Conservation (phyloP, 2,797 vertebrate genomes). For the Brachyrhaphis roseni region DNA sequence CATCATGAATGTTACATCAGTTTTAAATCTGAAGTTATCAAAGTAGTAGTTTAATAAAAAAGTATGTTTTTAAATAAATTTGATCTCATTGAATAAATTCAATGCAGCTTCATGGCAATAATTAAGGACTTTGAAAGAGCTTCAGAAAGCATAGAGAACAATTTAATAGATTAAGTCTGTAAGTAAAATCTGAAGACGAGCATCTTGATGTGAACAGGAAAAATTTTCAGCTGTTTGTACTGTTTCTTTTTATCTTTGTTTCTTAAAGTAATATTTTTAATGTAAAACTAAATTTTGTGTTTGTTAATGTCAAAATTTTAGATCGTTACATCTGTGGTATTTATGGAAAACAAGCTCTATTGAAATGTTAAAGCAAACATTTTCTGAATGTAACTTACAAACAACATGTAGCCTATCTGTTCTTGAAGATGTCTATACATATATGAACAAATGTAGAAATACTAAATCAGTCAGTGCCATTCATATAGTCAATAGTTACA, state of each 20-base stretch:
- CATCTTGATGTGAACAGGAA: background rate
- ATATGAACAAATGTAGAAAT: background rate
- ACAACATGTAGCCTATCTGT: background rate
- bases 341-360: background rate
- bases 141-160: background rate
- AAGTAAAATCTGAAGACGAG: background rate
- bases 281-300: no score
- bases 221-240: background rate
- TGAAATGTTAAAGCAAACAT: slow-evolving; percentile 2
- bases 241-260: no score
- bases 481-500: background rate
- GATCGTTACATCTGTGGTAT: background rate
- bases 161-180: background rate
- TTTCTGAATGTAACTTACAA: background rate
- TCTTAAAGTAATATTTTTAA: no score
- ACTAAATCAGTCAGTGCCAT: background rate
- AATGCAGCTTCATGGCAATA: background rate
- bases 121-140: background rate
- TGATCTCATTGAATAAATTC: background rate
- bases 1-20: background rate
- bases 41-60: background rate
- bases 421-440: background rate
- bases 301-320: no score
- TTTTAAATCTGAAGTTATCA: background rate
- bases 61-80: background rate